Evolutionary conservation across 1,140 invertebrate genomes (phyloP), one percentile per base, ranked within the genome.

Genomic region (Solenopsis fugax): DNA sequence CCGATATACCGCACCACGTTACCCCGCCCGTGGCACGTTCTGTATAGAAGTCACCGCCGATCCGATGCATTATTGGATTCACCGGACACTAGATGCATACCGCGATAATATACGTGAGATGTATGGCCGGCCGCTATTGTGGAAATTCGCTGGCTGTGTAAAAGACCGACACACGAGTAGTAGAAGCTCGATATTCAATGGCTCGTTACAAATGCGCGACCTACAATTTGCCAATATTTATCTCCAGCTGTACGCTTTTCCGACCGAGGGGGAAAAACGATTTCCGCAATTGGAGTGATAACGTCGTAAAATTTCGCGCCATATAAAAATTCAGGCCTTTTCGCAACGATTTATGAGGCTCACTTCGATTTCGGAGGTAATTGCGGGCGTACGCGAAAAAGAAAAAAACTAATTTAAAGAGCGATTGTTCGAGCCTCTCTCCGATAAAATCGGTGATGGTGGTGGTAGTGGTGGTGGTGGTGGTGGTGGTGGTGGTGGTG

Each of bases 191-290:
- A 84, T 84, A 84, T 84, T 34, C 80, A 84, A 84, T 75, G 69
- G 69, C 80, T 60, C 41, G 80, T 84, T 84, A 62, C 80, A 84
- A 84, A 73, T 67, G 64, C 72, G 80, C 80, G 54, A 84, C 54
- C 80, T 60, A 84, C 69, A 73, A 84, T 84, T 84, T 84, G 80
- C 54, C 80, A 75, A 84, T 84, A 84, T 84, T 84, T 75, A 84
- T 84, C 69, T 75, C 56, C 54, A 16, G 24, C 13, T 45, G 29
- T 84, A 48, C 13, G 41, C 41, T 84, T 16, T 50, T 48, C 54
- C 52, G 56, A 21, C 67, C 80, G 67, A 29, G 18, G n/a, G 50
- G 21, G 37, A 18, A 41, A 45, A 29, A 29, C 5, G 34, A 81
- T 71, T 56, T 56, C 64, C 64, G 77, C 13, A 2, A 12, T 21